Evolutionary conservation across 2,888 invertebrate species (phyloP).

Genomic region (Agriopis marginaria): DNA sequence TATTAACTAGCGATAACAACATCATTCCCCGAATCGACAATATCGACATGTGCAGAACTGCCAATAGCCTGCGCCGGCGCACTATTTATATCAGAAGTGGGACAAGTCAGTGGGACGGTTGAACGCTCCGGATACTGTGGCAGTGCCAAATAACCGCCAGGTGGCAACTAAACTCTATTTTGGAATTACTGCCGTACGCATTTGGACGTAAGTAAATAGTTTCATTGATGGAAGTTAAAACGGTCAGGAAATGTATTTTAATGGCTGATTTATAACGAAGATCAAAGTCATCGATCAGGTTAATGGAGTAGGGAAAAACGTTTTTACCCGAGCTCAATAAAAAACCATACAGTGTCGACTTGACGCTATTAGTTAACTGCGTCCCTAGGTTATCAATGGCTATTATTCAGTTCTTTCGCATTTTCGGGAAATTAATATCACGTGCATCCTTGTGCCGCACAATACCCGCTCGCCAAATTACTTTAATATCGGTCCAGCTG

Average conservation of each 20-base stretch:
- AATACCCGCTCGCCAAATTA: too few species aligned
- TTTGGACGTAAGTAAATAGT: slow-evolving; percentile 19
- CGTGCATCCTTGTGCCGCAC: too few species aligned
- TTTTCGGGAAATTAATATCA: too few species aligned
- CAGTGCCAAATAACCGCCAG: slow-evolving; percentile 61
- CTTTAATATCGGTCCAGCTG: too few species aligned
- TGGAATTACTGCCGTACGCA: slow-evolving; percentile 41
- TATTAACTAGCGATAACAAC: slow-evolving; percentile 42
- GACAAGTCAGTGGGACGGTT: slow-evolving; percentile 72
- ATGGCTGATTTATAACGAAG: slow-evolving; percentile 6
- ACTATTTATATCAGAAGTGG: slow-evolving; percentile 69
- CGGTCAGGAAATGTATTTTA: slow-evolving; percentile 11
- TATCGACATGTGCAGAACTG: slow-evolving; percentile 54
- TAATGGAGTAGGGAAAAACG: slow-evolving; percentile 7
- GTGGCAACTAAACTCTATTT: slow-evolving; percentile 60
- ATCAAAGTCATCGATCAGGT: slow-evolving; percentile 5
- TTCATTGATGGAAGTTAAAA: slow-evolving; percentile 34
- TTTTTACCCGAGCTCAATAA: not conserved
- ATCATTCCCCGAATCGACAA: slow-evolving; percentile 45
- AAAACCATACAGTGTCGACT: not conserved
- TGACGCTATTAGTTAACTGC: not conserved
- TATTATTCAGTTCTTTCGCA: too few species aligned
- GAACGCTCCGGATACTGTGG: slow-evolving; percentile 47
- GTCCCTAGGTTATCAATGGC: too few species aligned
- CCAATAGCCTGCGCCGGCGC: slow-evolving; percentile 62